Percentiles rank a stretch among this genome's conserved stretches.
Conservation (phyloP, 2,113 vertebrate genomes). For the Thermophis baileyi region DNA sequence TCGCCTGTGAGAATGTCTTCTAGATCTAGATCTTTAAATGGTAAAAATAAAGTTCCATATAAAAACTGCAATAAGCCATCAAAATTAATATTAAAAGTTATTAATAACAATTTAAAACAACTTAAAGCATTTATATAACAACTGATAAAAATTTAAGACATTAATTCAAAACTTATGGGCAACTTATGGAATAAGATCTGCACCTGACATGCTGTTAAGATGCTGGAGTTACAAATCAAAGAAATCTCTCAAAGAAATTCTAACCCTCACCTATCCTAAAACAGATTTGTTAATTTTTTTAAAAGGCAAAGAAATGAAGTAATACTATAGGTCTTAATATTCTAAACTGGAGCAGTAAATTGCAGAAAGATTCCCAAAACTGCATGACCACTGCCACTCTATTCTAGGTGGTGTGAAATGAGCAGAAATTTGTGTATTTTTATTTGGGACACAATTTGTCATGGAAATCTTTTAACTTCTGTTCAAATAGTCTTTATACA, state of each 20-base stretch:
- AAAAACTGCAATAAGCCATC: not conserved
- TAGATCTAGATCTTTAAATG: constrained; percentile 80
- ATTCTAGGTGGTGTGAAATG: not conserved
- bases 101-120: not conserved
- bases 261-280: not conserved
- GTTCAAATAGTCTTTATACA: not conserved
- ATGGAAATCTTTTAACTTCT: not conserved
- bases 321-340: not conserved
- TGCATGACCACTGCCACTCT: not conserved
- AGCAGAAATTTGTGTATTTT: not conserved
- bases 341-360: not conserved
- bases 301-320: not conserved
- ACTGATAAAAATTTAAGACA: not conserved
- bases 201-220: not conserved
- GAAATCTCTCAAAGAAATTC: not conserved
- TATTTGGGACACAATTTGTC: not conserved
- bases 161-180: not conserved
- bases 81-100: not conserved
- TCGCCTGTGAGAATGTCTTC: constrained; percentile 82
- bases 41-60: not conserved
- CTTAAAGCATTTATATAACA: not conserved
- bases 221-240: not conserved
- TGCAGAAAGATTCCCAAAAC: not conserved
- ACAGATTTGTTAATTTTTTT: not conserved
- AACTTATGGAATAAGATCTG: not conserved